Conservation (phyloP, 1,140 invertebrate species). For the Diorhabda elongata region DNA sequence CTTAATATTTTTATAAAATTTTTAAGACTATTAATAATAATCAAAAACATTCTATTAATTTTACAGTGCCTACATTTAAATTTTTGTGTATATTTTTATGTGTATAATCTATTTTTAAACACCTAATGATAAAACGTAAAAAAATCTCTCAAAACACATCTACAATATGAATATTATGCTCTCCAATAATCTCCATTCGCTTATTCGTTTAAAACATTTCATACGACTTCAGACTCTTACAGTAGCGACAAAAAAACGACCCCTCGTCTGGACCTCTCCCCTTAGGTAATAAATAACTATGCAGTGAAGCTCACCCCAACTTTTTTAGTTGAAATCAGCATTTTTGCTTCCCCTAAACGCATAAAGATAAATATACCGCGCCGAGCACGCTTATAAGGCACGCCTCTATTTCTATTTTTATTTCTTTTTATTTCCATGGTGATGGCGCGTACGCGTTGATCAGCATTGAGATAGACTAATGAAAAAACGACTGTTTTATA, state of each 20-base stretch:
- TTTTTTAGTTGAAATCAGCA: slow-evolving; percentile 11
- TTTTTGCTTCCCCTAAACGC: slow-evolving; percentile 10
- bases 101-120: no score
- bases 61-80: no score
- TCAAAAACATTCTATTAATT: no score
- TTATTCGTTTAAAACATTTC: neutral
- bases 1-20: no score
- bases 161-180: neutral
- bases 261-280: slow-evolving; percentile 7
- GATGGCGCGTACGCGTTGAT: neutral
- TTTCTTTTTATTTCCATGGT: neutral
- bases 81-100: no score
- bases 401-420: neutral
- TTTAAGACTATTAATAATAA: no score
- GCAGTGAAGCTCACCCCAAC: slow-evolving; percentile 2
- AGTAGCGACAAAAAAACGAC: slow-evolving; percentile 3
- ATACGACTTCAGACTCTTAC: neutral
- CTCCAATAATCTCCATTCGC: neutral
- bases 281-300: slow-evolving; percentile 9
- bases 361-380: neutral
- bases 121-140: no score
- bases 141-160: neutral
- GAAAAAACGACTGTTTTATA: no score
- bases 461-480: no score
- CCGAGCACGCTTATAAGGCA: neutral